These are phyloP conservation scores for Silurus aristotelis DNA, from an alignment of 2,797 vertebrate genomes.

Conservation along the genomic window DNA sequence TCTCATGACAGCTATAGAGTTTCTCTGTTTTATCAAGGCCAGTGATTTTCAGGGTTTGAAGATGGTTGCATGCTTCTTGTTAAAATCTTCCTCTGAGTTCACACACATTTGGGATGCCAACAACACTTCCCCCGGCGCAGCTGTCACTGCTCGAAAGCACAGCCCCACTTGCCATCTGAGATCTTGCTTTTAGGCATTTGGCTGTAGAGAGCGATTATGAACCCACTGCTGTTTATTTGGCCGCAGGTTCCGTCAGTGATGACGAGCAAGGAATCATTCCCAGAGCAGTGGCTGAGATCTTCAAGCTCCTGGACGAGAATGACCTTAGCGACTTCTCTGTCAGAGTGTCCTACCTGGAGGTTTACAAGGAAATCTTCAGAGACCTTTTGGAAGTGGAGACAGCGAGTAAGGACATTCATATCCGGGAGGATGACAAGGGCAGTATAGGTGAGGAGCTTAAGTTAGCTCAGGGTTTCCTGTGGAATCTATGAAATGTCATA, in stretches of 20 bases:
- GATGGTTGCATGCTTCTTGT: conserved; percentile 50
- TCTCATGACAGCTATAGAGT: conserved; percentile 38
- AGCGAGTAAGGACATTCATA: conserved; percentile 92
- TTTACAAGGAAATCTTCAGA: conserved; percentile 96
- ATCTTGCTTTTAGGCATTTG: conserved; percentile 51
- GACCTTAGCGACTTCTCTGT: conserved; percentile 90
- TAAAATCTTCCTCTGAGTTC: conserved; percentile 50
- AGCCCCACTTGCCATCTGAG: conserved; percentile 57
- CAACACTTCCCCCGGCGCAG: conserved; percentile 62
- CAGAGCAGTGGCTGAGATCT: conserved; percentile 90
- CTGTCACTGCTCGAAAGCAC: conserved; percentile 53
- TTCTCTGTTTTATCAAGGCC: conserved; percentile 44
- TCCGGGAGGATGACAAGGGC: conserved; percentile 91
- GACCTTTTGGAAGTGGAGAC: conserved; percentile 95
- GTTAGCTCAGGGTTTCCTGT: conserved; percentile 13
- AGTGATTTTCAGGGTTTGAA: conserved; percentile 46
- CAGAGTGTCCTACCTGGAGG: conserved; percentile 92
- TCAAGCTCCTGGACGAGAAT: conserved; percentile 94
- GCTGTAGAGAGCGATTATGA: conserved; percentile 42
- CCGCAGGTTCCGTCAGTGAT: conserved; percentile 87
- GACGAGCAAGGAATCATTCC: conserved; percentile 97
- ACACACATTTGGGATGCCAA: conserved; percentile 54
- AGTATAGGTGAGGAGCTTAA: conserved; percentile 80
- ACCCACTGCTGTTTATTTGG: conserved; percentile 54
- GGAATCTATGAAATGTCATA: conserved; percentile 24